A percentile compares a stretch with the other conserved stretches of the same genome.
Evolutionary conservation across 2,888 invertebrate genomes (phyloP).

Genomic region (Pantelozetes paolii): DNA sequence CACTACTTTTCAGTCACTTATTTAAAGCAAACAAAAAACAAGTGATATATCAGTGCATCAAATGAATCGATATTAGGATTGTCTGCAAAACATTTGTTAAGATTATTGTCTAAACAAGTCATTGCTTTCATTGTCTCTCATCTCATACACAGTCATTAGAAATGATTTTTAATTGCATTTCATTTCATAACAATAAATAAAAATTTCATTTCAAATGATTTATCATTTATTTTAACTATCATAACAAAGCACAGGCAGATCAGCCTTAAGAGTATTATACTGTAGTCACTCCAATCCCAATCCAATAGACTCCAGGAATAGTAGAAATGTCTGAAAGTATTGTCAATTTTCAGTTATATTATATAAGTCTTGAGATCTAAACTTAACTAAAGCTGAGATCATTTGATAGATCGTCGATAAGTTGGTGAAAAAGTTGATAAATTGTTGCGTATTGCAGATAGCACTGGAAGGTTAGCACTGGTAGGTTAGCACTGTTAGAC

Average conservation of each 20-base stretch:
- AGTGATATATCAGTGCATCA: not conserved
- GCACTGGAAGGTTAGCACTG: no score
- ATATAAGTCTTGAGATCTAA: not conserved
- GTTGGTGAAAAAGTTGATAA: constrained; percentile 11
- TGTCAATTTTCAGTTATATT: not conserved
- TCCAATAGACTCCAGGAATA: not conserved
- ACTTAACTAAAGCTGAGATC: not conserved
- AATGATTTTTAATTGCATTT: constrained; percentile 1
- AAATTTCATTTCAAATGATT: not conserved
- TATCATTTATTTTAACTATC: not conserved
- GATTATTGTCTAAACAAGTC: not conserved
- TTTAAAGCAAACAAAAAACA: constrained; percentile 1
- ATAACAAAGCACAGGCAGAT: not conserved
- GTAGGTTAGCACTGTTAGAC: no score
- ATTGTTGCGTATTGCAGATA: constrained; percentile 25
- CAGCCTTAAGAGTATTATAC: not conserved
- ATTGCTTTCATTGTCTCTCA: no score
- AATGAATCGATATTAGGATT: not conserved
- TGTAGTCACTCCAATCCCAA: not conserved
- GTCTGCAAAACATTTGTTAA: not conserved
- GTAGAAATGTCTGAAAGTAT: constrained; percentile 19
- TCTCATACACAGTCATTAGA: not conserved
- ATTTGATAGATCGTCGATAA: constrained; percentile 17
- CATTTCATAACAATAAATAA: not conserved
- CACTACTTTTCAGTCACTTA: not conserved